Base-by-base conservation (phyloP, 1,140 invertebrate genomes). In the Ptiloglossa arizonensis region DNA sequence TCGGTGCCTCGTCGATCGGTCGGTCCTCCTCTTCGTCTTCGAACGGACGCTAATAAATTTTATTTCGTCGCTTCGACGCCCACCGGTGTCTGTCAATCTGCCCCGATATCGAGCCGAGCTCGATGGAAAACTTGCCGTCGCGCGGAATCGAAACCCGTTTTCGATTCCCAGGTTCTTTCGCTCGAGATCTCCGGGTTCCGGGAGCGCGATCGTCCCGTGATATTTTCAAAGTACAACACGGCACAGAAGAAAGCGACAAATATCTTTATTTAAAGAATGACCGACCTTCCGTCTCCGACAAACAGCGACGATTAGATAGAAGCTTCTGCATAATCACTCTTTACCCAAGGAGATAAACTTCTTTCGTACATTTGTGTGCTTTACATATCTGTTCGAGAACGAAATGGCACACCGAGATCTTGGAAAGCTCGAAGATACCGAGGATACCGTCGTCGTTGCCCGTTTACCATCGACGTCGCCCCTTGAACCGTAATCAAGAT, bases 1-100 rank as follows among this genome's bases (percentile, higher is more conserved):
- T 75, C 79, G 54, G 44, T 81, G 74, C 69, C 82, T 57, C 69
- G 82, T 88, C 85, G 87, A 87, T 89, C 81, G 83, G 64, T 89
- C 81, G 83, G 64, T 74, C 77, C 67, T 41, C 56, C 72, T 19
- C 24, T 24, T 17, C 27, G 63, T 63, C 56, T 80, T 83, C 63
- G 79, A 88, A 82, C 68, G 74, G 69, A 79, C 60, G 57, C 54
- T 59, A 66, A 88, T 87, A 87, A 88, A 87, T 86, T 78, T 85
- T 81, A 66, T 77, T 83, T 87, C 56, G 52, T 27, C 54, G 17
- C 64, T 62, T 62, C 22, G 52, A 46, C 52, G 41, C 15, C 19
- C 63, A 46, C 5, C 22, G 41, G 1, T 56, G 22, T 19, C 24
- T 54, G 29, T 32, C 46, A 29, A 64, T 60, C 38, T 29, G 4